Conservation (phyloP, 1,140 invertebrate species). For the Drosophila burlai region DNA sequence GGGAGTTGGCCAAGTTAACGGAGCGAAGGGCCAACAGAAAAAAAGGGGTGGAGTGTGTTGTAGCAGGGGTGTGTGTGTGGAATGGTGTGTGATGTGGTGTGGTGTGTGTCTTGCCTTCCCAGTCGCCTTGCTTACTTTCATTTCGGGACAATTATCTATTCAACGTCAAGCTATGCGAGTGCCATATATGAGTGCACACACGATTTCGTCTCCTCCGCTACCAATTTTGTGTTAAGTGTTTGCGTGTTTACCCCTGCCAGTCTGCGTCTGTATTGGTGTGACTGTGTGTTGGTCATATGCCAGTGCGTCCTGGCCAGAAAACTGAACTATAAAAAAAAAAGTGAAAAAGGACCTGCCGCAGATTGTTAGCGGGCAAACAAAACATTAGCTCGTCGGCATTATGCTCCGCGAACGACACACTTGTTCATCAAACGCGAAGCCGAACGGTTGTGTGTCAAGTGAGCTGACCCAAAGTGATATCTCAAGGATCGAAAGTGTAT, state of each 20-base stretch:
- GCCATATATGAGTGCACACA: constrained; percentile 79
- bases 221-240: constrained; percentile 83
- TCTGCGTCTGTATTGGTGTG: constrained; percentile 23
- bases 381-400: constrained; percentile 80
- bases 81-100: constrained; percentile 1
- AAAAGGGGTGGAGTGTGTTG: constrained; percentile 15
- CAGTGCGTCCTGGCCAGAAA: constrained; percentile 71
- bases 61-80: constrained; percentile 26
- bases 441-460: constrained; percentile 79
- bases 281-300: constrained; percentile 68
- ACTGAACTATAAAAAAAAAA: constrained; percentile 10
- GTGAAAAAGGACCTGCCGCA: constrained; percentile 71
- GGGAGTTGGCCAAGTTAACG: constrained; percentile 50
- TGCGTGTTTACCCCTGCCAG: constrained; percentile 60
- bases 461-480: constrained; percentile 32
- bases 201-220: constrained; percentile 71
- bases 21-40: constrained; percentile 4
- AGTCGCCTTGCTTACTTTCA: constrained; percentile 65
- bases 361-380: constrained; percentile 81
- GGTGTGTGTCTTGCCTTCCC: constrained; percentile 42
- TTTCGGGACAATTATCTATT: constrained; percentile 84
- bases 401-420: constrained; percentile 69
- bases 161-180: constrained; percentile 72
- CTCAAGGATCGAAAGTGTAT: constrained; percentile 20
- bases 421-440: constrained; percentile 80